Evolutionary conservation across 2,113 vertebrate species (phyloP), one percentile per base, ranked within the genome.

Genomic region (Haemorhous mexicanus): DNA sequence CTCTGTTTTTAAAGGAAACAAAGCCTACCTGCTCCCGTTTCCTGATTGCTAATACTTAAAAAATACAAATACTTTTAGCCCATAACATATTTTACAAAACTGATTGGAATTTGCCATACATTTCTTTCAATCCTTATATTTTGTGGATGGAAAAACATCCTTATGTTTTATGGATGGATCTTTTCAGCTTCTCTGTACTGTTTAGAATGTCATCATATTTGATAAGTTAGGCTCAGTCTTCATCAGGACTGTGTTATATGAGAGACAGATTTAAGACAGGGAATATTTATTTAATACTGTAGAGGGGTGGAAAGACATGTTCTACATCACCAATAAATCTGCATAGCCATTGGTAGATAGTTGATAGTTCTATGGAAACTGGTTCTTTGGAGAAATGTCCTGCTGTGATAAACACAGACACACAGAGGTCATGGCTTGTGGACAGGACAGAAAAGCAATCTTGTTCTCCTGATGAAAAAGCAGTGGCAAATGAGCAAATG

Each of bases 401-500:
- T 79, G 14, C 66, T 53, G 14, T 35, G n/a, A 56, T 22, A 81
- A 94, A 75, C 46, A 64, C 23, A 73, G 49, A 24, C 50, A 77
- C 10, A 39, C 11, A 84, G 84, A 64, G 69, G 84, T 64, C 62
- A 82, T 0, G 5, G 49, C 56, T 68, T 86, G 32, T 30, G 35
- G 62, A 87, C 66, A 80, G 74, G 46, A 61, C 49, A 73, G 46
- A 79, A 89, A 17, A 89, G n/a, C 1, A 5, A 55, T 84, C 73
- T 89, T 79, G 28, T 19, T 75, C 69, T 78, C 41, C 68, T 6
- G 7, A 73, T 76, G 69, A 79, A 89, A 92, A 84, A 91, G 46
- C 37, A 49, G 37, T 66, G 64, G 66, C 77, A 97, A 93, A 93
- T 39, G 87, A 92, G 32, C 56, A 84, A 94, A 61, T 82, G 69